Evolutionary conservation across 2,113 vertebrate species (phyloP).

Genomic region (Tragelaphus buxtoni): DNA sequence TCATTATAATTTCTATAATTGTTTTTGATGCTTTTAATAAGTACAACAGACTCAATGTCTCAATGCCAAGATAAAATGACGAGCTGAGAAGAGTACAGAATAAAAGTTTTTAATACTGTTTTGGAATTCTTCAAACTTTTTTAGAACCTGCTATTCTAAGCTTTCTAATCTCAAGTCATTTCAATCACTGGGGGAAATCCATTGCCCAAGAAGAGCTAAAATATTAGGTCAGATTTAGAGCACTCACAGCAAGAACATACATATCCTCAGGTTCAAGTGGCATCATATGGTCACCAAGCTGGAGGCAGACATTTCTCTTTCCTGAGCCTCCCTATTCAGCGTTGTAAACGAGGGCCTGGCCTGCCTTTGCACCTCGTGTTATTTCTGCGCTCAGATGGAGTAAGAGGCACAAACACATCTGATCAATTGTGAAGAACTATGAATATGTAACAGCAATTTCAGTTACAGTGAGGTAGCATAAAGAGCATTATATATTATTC

Average conservation of each 20-base stretch:
- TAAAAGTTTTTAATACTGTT: background rate
- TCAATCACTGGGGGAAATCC: background rate
- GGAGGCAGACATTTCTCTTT: background rate
- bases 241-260: background rate
- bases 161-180: background rate
- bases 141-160: background rate
- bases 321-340: background rate
- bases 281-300: background rate
- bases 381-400: background rate
- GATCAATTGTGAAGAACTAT: background rate
- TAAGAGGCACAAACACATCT: background rate
- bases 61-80: background rate
- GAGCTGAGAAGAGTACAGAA: background rate
- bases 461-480: background rate
- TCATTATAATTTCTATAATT: background rate
- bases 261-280: background rate
- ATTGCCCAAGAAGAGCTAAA: background rate
- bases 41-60: background rate
- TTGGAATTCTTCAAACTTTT: background rate
- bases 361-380: background rate
- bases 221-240: background rate
- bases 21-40: background rate
- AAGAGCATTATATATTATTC: background rate
- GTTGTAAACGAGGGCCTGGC: background rate
- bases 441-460: background rate